phyloP scores from a whole-genome alignment of 1,140 invertebrate species.

The Sycophaga agraensis region DNA sequence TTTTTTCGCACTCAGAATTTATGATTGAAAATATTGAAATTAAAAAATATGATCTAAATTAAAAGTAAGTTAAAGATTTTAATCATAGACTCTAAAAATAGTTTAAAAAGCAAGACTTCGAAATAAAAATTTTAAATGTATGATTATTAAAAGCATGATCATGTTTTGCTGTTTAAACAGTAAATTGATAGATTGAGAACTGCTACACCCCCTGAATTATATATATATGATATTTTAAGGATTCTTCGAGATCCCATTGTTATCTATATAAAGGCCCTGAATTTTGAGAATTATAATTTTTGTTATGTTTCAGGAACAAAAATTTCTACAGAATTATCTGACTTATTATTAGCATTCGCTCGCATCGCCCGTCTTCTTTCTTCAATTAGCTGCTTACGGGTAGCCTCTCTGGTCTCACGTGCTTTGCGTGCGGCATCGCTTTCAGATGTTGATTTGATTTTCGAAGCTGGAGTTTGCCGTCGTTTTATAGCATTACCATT shows the following conservation, averaged over 20 bases:
- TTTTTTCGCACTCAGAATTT: too few relatives aligned
- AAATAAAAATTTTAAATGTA: too few relatives aligned
- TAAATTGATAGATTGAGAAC: too few relatives aligned
- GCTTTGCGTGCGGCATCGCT: constrained; percentile 58
- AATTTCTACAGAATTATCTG: constrained; percentile 62
- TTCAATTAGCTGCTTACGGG: constrained; percentile 77
- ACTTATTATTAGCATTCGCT: constrained; percentile 49
- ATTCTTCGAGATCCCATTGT: background rate
- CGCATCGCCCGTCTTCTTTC: constrained; percentile 71
- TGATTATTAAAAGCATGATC: too few relatives aligned
- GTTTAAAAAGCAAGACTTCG: too few relatives aligned
- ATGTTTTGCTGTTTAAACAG: too few relatives aligned
- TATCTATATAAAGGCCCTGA: background rate
- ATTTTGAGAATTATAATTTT: constrained; percentile 6
- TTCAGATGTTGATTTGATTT: constrained; percentile 51
- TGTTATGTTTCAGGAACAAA: constrained; percentile 62
- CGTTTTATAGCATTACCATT: constrained; percentile 44
- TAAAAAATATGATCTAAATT: too few relatives aligned
- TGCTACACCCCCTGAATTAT: too few relatives aligned
- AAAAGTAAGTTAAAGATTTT: too few relatives aligned
- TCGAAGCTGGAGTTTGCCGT: constrained; percentile 46
- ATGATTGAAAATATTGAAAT: too few relatives aligned
- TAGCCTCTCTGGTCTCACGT: constrained; percentile 72
- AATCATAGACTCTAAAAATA: too few relatives aligned
- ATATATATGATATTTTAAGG: background rate